Conservation (phyloP, 30 jellyfish, hydroid and myxozoan genomes). For the Pelagia noctiluca region DNA sequence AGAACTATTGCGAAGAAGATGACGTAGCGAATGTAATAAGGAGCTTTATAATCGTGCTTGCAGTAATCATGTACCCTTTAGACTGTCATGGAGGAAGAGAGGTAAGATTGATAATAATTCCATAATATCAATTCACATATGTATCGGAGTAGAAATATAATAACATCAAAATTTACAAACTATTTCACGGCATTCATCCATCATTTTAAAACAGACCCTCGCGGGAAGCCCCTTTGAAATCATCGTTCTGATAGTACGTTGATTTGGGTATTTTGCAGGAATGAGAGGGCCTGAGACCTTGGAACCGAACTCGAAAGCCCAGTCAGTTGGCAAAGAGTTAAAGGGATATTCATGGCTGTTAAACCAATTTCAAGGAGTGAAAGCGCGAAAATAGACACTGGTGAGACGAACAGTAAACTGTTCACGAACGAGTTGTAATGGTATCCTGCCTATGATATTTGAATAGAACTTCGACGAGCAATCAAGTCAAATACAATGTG, state of each 20-base stretch:
- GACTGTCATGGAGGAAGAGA: constrained; percentile 85
- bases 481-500: too few species aligned
- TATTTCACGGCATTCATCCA: neutral
- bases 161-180: neutral
- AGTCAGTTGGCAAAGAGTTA: too few species aligned
- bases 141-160: neutral
- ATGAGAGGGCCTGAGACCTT: too few species aligned
- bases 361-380: neutral
- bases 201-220: neutral
- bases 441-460: neutral
- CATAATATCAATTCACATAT: neutral
- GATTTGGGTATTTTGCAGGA: too few species aligned
- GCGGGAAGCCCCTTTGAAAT: too few species aligned
- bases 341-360: too few species aligned
- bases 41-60: constrained; percentile 39
- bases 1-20: constrained; percentile 92
- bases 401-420: neutral
- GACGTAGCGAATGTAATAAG: constrained; percentile 69
- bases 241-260: too few species aligned
- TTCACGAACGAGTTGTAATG: neutral
- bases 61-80: constrained; percentile 71
- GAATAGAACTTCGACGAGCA: too few species aligned
- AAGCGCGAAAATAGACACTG: neutral
- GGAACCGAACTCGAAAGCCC: too few species aligned
- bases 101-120: constrained; percentile 13